Percentiles rank a stretch among this genome's conserved stretches.
These are phyloP conservation scores for Chelonia mydas DNA, from an alignment of 2,797 vertebrate species.

Conservation along the genomic window DNA sequence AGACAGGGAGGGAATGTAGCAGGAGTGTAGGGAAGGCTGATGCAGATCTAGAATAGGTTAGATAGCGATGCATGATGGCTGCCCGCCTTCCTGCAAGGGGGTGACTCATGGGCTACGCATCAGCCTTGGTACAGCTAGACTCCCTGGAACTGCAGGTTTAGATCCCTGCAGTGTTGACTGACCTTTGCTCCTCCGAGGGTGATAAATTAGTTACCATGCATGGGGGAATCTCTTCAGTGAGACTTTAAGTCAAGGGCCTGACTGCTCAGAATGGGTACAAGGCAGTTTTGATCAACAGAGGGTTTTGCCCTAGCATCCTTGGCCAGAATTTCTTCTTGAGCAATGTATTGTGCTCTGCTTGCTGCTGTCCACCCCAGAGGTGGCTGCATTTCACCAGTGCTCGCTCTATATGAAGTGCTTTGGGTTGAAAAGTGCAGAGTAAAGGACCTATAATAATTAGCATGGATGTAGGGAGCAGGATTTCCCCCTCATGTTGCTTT, in stretches of 20 bases:
- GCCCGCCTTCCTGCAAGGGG: too few relatives aligned
- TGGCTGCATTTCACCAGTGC: not conserved
- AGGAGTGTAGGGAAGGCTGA: not conserved
- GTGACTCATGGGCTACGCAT: accelerated
- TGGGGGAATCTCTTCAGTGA: not conserved
- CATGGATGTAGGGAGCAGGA: too few relatives aligned
- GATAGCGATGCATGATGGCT: not conserved
- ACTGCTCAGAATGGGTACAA: too few relatives aligned
- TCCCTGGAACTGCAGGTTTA: not conserved
- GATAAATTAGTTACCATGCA: not conserved
- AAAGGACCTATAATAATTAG: not conserved
- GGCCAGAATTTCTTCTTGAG: not conserved
- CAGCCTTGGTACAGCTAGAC: not conserved
- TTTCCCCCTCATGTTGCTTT: not conserved
- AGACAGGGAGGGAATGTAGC: not conserved
- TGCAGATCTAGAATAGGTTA: constrained; percentile 1
- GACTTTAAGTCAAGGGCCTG: too few relatives aligned
- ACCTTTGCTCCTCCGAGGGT: not conserved
- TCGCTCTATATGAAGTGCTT: not conserved
- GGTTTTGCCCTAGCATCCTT: not conserved
- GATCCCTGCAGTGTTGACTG: accelerated
- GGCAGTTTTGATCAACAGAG: not conserved
- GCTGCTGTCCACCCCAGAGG: not conserved
- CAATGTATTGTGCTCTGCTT: too few relatives aligned
- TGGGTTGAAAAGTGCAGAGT: not conserved